Evolutionary conservation across 1,140 invertebrate genomes (phyloP).

Genomic region (Drosophila ficusphila): DNA sequence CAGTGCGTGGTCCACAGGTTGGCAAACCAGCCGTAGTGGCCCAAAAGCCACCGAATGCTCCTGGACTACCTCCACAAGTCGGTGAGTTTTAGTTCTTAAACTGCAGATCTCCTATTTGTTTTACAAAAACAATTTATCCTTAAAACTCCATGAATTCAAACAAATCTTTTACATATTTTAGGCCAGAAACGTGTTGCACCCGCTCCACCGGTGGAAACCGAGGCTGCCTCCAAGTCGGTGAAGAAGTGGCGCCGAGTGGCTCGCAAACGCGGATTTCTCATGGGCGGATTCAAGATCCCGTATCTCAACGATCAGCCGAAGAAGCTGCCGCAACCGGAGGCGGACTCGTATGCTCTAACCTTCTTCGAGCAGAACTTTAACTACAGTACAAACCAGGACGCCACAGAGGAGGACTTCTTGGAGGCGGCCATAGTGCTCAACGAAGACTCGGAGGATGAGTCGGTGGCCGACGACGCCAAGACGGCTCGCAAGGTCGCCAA

Average conservation of each 20-base stretch:
- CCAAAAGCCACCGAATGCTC: conserved; percentile 9
- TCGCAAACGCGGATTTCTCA: conserved; percentile 61
- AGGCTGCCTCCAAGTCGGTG: conserved; percentile 45
- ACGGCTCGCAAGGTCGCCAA: conserved; percentile 50
- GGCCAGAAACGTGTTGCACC: conserved; percentile 47
- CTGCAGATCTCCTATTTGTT: not conserved
- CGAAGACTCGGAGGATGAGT: conserved; percentile 27
- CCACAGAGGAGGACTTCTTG: conserved; percentile 54
- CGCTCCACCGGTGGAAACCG: not conserved
- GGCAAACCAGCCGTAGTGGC: not conserved
- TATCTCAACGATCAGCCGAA: conserved; percentile 51
- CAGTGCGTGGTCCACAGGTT: not conserved
- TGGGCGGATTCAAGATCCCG: conserved; percentile 55
- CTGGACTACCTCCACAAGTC: not conserved
- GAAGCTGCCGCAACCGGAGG: conserved; percentile 57
- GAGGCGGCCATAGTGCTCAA: conserved; percentile 36
- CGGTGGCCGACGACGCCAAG: conserved; percentile 33
- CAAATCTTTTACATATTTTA: not conserved
- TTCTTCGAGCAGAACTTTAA: conserved; percentile 66
- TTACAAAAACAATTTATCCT: too few species aligned
- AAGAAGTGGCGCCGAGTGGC: conserved; percentile 63
- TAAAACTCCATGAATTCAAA: not conserved
- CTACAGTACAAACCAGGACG: conserved; percentile 63
- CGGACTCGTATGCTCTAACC: conserved; percentile 60
- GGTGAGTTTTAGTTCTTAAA: not conserved